Evolutionary conservation across 2,113 vertebrate species (phyloP), one percentile per base, ranked within the genome.

Genomic region (Ia io): DNA sequence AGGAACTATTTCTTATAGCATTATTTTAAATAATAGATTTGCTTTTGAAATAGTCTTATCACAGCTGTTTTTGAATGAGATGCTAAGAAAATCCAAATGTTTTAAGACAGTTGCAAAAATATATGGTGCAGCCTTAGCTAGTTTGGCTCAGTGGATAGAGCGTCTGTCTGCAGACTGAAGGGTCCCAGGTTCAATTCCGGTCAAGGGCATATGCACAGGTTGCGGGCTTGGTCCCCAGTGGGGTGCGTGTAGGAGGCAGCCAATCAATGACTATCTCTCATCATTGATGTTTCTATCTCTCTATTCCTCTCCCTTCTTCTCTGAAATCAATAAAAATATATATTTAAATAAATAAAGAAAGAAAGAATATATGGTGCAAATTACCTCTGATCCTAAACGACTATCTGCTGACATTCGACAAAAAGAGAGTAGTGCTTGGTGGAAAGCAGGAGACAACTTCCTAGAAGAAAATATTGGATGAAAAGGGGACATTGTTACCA

Each of bases 391-490:
- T 98, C 99, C 99, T 96, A 99, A 98, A 91, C 99, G 99, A 97
- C 99, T 99, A 97, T 99, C 99, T 61, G 99, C 99, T 97, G 99
- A 99, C 99, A 99, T 99, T 97, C 99, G 99, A 98, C 99, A 99
- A 98, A 99, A 99, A 95, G 99, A 99, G 77, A 99, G 98, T 59
- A 99, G 98, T 90, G 99, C 99, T 98, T 99, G 99, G 98, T 99
- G 99, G 98, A 99, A 99, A 97, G 99, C 99, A 84, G 99, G 99
- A 93, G 99, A 99, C 95, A 99, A 98, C 95, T 99, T 99, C 98
- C 99, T 99, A 97, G 74, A 98, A 97, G 65, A 97, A 96, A 97
- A 73, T 17, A 42, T 30, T 61, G 30, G 8, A 1, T 0, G 13
- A 17, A 56, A 82, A 78, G 23, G 56, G 70, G 23, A 40, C n/a